Evolutionary conservation across 2,113 vertebrate genomes (phyloP).

Genomic region (Gambusia affinis): DNA sequence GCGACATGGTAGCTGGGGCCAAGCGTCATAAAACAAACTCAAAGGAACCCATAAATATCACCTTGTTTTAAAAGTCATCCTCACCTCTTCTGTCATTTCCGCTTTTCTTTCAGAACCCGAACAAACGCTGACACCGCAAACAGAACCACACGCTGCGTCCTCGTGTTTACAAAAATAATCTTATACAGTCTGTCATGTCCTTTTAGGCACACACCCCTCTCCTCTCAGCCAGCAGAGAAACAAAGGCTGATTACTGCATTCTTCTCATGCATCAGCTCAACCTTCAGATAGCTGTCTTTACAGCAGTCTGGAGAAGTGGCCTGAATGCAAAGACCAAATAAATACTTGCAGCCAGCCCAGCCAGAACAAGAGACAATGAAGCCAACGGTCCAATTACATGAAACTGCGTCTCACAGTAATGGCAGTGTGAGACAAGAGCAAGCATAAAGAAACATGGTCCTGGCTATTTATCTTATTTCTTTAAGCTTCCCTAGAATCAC

Average conservation of each 20-base stretch:
- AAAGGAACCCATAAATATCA: slow-evolving; percentile 3
- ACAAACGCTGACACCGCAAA: not conserved
- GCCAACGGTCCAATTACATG: not conserved
- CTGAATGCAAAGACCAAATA: slow-evolving; percentile 40
- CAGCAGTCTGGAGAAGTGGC: slow-evolving; percentile 34
- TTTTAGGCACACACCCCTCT: not conserved
- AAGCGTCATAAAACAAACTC: slow-evolving; percentile 36
- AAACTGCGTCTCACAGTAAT: not conserved
- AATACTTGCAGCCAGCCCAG: slow-evolving; percentile 46
- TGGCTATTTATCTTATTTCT: too few relatives aligned
- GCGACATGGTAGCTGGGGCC: not conserved
- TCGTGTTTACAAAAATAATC: not conserved
- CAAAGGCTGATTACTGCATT: slow-evolving; percentile 71
- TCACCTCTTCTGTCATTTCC: not conserved
- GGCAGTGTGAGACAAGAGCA: not conserved
- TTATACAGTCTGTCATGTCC: slow-evolving; percentile 1
- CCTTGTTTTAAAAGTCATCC: not conserved
- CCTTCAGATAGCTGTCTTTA: slow-evolving; percentile 69
- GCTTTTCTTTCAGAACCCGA: not conserved
- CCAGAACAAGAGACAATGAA: slow-evolving; percentile 45
- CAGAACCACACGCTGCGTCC: not conserved
- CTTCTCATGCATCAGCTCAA: slow-evolving; percentile 57
- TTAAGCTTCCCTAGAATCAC: too few relatives aligned
- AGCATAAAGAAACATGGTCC: too few relatives aligned
- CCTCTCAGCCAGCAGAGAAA: slow-evolving; percentile 45